Evolutionary conservation across 64 coral and sea anemone genomes (phyloP).

Genomic region (Montipora efflorescens): DNA sequence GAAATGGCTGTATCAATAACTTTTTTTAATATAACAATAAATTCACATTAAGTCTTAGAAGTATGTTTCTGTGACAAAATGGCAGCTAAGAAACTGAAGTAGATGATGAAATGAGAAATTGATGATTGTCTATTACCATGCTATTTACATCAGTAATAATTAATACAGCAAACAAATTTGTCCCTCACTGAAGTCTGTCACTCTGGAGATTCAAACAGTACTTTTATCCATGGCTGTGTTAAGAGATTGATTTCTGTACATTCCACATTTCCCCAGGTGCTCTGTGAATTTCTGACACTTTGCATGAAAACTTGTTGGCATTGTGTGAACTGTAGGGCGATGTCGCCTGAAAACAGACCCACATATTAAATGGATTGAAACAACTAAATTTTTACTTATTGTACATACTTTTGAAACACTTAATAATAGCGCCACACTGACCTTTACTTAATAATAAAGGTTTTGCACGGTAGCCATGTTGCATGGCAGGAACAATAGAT

Average conservation of each 20-base stretch:
- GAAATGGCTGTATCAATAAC: too few relatives aligned
- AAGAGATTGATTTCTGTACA: conserved; percentile 96
- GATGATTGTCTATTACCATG: too few relatives aligned
- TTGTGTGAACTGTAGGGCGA: conserved; percentile 94
- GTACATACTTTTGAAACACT: too few relatives aligned
- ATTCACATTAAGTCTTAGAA: too few relatives aligned
- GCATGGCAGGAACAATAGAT: too few relatives aligned
- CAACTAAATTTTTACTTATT: not conserved
- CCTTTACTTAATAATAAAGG: too few relatives aligned
- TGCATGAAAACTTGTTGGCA: conserved; percentile 98
- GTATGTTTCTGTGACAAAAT: not conserved
- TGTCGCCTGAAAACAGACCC: conserved; percentile 68
- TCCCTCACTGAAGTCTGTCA: not conserved
- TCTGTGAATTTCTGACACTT: conserved; percentile 97
- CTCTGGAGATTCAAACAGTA: conserved; percentile 71
- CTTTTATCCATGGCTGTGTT: conserved; percentile 97
- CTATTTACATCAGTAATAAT: not conserved
- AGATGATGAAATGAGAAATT: not conserved
- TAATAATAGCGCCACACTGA: too few relatives aligned
- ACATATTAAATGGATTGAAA: not conserved
- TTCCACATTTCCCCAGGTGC: conserved; percentile 96
- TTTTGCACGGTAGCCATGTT: too few relatives aligned
- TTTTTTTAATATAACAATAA: too few relatives aligned
- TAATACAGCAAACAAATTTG: not conserved
- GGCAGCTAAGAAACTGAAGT: not conserved